Evolutionary conservation across 2,888 invertebrate genomes (phyloP), one percentile per base, ranked within the genome.

Genomic region (Acleris holmiana): DNA sequence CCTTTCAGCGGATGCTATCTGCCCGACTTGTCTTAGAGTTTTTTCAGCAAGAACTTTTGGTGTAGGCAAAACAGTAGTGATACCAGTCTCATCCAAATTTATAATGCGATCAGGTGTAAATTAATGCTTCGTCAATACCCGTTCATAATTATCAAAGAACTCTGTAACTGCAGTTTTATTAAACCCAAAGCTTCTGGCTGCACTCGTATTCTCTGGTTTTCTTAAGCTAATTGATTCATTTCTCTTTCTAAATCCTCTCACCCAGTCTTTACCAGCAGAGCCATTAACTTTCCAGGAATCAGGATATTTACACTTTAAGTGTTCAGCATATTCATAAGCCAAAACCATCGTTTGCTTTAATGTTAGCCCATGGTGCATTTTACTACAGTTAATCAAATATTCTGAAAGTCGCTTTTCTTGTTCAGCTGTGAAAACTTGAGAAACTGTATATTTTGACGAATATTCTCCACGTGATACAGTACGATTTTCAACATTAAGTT

Each of bases 201-300:
- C 71, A 64, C 68, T 72, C 57, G 72, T 73, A 56, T 71, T 73
- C 67, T 73, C 72, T 46, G 71, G 69, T 64, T 71, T 73, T 71
- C 70, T 49, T 50, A 73, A 68, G 60, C n/a, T 71, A 25, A 74
- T 63, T 60, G 65, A 68, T 61, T 47, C 67, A 56, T 72, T 71
- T 57, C 70, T 70, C 21, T 72, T 72, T 23, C 73, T 70, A 55
- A 72, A 73, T 49, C 69, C 68, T 55, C 55, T 53, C 55, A 49
- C 68, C 68, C 73, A 73, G 64, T 67, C n/a, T n/a, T n/a, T 70
- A 51, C 71, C 71, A 61, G 69, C 69, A 53, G 67, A 55, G 15
- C 41, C 41, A 67, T 68, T 68, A 56, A 67, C 70, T 66, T 69
- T 68, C 65, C 68, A 69, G 29, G 68, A 60, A 64, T 68, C 57